Conservation (phyloP, 2,113 vertebrate species). For the Empidonax alnorum region DNA sequence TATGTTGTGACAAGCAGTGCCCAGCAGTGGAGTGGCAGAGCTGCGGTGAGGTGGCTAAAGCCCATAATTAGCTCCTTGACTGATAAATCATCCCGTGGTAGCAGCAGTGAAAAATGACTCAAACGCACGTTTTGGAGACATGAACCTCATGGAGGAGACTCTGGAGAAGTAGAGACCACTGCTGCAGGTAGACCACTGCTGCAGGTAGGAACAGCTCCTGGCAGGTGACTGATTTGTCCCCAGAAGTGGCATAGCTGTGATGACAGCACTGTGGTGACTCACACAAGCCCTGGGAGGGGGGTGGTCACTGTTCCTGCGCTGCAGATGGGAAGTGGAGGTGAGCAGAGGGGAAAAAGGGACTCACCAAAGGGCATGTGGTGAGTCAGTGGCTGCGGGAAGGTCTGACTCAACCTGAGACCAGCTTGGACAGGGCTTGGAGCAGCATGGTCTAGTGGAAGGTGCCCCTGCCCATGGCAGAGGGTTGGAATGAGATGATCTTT, state of each 20-base stretch:
- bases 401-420: not conserved
- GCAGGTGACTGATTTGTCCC: not conserved
- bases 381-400: not conserved
- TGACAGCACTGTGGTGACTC: accelerated
- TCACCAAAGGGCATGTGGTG: not conserved
- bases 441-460: not conserved
- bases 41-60: slow-evolving; percentile 24
- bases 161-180: not conserved
- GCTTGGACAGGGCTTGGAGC: not conserved
- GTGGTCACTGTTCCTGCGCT: not conserved
- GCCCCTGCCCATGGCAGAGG: not conserved
- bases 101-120: not conserved
- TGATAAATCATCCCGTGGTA: slow-evolving; percentile 9
- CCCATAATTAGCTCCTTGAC: slow-evolving; percentile 42
- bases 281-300: too few relatives aligned
- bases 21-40: not conserved
- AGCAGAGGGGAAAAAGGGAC: not conserved
- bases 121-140: not conserved
- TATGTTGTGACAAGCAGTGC: slow-evolving; percentile 24
- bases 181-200: accelerated
- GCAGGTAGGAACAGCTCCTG: not conserved
- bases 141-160: not conserved
- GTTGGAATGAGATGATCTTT: not conserved
- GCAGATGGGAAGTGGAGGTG: not conserved
- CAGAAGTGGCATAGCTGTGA: accelerated